A percentile compares a stretch with the other conserved stretches of the same genome.
Conservation (phyloP, 1,140 invertebrate genomes). For the Globodera rostochiensis region DNA sequence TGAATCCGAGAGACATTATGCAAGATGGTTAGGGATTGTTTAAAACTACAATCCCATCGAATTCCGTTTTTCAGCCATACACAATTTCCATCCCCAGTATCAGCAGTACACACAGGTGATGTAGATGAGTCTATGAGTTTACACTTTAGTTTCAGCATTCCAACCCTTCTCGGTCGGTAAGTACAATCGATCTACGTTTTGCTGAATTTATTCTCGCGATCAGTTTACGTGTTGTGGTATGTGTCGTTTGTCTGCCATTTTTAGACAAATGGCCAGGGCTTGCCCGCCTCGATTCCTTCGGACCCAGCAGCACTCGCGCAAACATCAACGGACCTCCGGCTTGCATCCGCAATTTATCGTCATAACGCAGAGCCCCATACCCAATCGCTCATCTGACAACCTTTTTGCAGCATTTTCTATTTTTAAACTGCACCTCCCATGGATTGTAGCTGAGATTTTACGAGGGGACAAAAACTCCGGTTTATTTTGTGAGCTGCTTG, state of each 20-base stretch:
- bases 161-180: conserved; percentile 55
- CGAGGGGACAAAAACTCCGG: too few species aligned
- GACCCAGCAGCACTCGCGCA: conserved; percentile 2
- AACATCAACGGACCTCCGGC: not conserved
- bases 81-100: conserved; percentile 99
- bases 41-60: not conserved
- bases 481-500: too few species aligned
- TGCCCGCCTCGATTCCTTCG: not conserved
- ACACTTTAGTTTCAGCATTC: conserved; percentile 42
- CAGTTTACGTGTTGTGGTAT: not conserved
- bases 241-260: conserved; percentile 18
- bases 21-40: conserved; percentile 74
- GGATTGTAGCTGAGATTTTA: too few species aligned
- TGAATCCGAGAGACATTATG: conserved; percentile 99
- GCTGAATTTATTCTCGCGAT: not conserved
- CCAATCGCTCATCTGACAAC: conserved; percentile 17
- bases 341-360: not conserved
- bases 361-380: conserved; percentile 1
- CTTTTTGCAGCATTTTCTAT: too few species aligned
- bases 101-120: conserved; percentile 92
- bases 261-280: conserved; percentile 12
- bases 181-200: conserved; percentile 14
- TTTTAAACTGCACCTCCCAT: too few species aligned
- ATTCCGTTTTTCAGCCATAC: conserved; percentile 75
- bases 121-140: not conserved